Evolutionary conservation across 1,140 invertebrate species (phyloP).

Genomic region (Mactra quadrangularis): DNA sequence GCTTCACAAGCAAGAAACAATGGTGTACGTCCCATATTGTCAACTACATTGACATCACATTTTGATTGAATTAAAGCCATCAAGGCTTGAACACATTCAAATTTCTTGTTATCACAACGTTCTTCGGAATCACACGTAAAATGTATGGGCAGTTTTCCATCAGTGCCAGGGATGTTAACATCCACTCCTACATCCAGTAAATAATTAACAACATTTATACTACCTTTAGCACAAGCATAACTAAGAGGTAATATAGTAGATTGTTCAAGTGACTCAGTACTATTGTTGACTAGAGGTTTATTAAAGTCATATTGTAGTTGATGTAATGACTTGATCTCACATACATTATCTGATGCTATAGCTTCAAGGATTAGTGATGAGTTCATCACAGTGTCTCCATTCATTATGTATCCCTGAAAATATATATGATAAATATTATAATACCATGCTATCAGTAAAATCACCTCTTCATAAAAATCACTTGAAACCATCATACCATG

Average conservation of each 20-base stretch:
- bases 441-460: no score
- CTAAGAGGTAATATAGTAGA: constrained; percentile 62
- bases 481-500: no score
- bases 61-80: constrained; percentile 83
- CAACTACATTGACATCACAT: constrained; percentile 93
- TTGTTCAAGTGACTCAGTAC: neutral
- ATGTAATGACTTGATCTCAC: neutral
- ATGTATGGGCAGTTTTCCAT: constrained; percentile 78
- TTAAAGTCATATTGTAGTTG: constrained; percentile 46
- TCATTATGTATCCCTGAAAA: constrained; percentile 13
- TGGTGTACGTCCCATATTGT: constrained; percentile 94
- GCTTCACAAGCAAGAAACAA: constrained; percentile 83
- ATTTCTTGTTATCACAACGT: constrained; percentile 59
- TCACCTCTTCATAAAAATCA: no score
- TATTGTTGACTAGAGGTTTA: constrained; percentile 19
- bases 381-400: neutral
- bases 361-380: constrained; percentile 5
- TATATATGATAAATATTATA: no score
- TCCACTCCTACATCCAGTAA: constrained; percentile 72
- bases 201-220: constrained; percentile 67
- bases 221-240: constrained; percentile 69
- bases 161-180: constrained; percentile 68
- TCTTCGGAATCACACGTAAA: constrained; percentile 72
- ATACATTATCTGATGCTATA: constrained; percentile 15
- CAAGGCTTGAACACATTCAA: constrained; percentile 65